Evolutionary conservation across 2,113 vertebrate species (phyloP).

Genomic region (Pachyramphus minor): DNA sequence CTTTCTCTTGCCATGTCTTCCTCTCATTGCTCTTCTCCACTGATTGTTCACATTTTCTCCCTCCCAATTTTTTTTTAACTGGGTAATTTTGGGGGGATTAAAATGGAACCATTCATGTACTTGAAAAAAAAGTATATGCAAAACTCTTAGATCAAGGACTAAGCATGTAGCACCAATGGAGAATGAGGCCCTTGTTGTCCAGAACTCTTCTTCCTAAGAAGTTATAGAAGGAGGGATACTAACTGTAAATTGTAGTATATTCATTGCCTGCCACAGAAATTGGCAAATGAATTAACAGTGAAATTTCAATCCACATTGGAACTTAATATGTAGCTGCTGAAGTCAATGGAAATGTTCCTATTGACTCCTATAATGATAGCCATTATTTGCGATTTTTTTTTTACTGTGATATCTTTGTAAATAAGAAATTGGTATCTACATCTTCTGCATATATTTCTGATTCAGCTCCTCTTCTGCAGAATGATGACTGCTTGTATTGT

Average conservation of each 20-base stretch:
- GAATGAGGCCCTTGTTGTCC: background rate
- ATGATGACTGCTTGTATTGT: background rate
- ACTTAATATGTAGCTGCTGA: background rate
- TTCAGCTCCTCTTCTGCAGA: background rate
- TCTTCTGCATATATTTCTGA: background rate
- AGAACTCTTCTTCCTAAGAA: background rate
- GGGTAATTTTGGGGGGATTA: background rate
- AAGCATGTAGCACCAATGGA: background rate
- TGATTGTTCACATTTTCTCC: background rate
- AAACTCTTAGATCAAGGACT: background rate
- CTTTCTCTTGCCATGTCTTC: background rate
- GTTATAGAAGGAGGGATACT: background rate
- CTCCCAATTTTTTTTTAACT: background rate
- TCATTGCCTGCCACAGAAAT: background rate
- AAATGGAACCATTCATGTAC: background rate
- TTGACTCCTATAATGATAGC: background rate
- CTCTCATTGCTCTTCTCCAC: background rate
- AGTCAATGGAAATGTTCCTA: background rate
- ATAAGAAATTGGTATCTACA: background rate
- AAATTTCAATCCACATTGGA: background rate
- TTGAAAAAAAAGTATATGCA: background rate
- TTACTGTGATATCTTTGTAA: background rate
- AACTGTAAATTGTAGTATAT: background rate
- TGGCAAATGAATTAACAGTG: conserved; percentile 12
- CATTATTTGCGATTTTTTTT: background rate